These are phyloP conservation scores for Dendrolimus kikuchii DNA, from an alignment of 1,140 invertebrate species.

Conservation along the genomic window DNA sequence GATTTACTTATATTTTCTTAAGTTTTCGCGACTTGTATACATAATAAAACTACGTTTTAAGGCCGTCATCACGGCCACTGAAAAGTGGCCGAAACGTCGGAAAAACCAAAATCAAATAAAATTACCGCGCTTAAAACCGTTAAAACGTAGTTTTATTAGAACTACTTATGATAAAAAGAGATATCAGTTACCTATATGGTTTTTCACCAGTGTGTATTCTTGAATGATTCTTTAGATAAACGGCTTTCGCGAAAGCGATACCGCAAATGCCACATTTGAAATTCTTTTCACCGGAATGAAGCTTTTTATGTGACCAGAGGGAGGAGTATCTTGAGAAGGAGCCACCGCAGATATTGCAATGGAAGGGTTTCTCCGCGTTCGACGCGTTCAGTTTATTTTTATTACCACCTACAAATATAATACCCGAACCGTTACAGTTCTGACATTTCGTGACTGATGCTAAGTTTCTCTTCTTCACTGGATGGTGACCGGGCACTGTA, in stretches of 20 bases:
- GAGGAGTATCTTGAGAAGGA: constrained; percentile 88
- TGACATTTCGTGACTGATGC: constrained; percentile 89
- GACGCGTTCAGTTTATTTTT: constrained; percentile 65
- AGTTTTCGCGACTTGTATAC: too few species aligned
- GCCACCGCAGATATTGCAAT: constrained; percentile 89
- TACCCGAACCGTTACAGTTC: constrained; percentile 89
- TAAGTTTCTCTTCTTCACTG: constrained; percentile 85
- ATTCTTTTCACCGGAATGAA: constrained; percentile 90
- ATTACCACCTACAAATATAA: constrained; percentile 83
- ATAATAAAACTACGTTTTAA: too few species aligned
- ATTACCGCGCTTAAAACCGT: too few species aligned
- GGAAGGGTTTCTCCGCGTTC: constrained; percentile 85
- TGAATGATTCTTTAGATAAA: constrained; percentile 93
- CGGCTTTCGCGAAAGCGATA: constrained; percentile 92
- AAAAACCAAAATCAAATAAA: too few species aligned
- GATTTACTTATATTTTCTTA: too few species aligned
- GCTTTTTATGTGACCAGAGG: constrained; percentile 87
- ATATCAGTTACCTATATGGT: constrained; percentile 78
- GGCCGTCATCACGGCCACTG: too few species aligned
- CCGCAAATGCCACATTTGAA: constrained; percentile 95
- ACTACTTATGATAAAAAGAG: constrained; percentile 4
- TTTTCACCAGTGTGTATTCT: constrained; percentile 89
- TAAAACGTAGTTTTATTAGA: too few species aligned
- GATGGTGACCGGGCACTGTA: constrained; percentile 79
- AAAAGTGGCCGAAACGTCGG: too few species aligned